Evolutionary conservation across 2,888 invertebrate species (phyloP), one percentile per base, ranked within the genome.

Genomic region (Drosophila mercatorum): DNA sequence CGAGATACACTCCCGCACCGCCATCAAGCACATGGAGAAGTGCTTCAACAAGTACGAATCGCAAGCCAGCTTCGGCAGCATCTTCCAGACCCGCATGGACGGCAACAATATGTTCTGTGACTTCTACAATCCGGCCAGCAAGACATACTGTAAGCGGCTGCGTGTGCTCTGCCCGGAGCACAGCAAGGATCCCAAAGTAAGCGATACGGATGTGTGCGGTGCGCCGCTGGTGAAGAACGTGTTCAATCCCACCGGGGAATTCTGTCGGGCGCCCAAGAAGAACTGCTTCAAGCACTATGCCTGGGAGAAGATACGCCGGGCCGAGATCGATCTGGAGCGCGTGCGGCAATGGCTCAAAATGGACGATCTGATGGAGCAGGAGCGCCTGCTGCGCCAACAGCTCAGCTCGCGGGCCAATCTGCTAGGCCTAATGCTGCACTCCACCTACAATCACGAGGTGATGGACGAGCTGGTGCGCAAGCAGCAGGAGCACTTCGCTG

Each of bases 91-190:
- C 0, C 94, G 97, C 64, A 98, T 99, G 85, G 98, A 98, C 92
- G 97, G 97, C 0, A 97, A 97, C 93, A 97, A 97, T 83, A 98
- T 99, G 96, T 99, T 99, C 93, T 99, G 99, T 92, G 99, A 99
- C 90, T 97, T 96, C 92, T 99, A 96, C 93, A 99, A 98, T 93
- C 95, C 96, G 0, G 94, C 94, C 5, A 97, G 96, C 89, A 95
- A 95, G 58, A 98, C 98, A 0, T 99, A 99, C 90, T 99, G 99
- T 93, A 99, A 99, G 93, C 94, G 99, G 61, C 93, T 99, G 66
- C 95, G 98, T 80, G 98, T 99, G 0, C 94, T 99, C 79, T 99
- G 99, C 91, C 99, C 99, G 0, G 99, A 99, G 90, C 99, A 99
- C 92, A 97, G 97, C 88, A 99, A 98, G 92, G 98, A 98, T 87